Evolutionary conservation across 2,113 vertebrate genomes (phyloP).

Genomic region (Gopherus evgoodei): DNA sequence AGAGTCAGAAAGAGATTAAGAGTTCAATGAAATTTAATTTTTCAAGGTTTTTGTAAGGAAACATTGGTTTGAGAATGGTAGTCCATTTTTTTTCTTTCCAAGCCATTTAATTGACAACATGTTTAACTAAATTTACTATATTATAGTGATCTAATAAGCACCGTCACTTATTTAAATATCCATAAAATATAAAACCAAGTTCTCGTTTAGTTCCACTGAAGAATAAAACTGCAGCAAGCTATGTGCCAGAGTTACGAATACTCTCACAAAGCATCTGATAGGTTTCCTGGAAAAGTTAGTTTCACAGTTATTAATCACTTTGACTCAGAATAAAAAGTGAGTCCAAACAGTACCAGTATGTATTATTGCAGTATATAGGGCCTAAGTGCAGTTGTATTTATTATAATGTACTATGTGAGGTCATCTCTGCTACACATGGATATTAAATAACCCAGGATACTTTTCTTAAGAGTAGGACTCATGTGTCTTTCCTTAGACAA

Average conservation of each 20-base stretch:
- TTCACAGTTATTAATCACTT: neutral
- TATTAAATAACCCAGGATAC: neutral
- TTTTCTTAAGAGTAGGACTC: neutral
- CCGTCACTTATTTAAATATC: conserved; percentile 32
- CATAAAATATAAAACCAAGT: conserved; percentile 4
- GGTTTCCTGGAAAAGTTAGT: neutral
- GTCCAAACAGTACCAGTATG: conserved; percentile 4
- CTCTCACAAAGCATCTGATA: conserved; percentile 1
- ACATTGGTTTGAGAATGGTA: neutral
- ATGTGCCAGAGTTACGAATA: conserved; percentile 24
- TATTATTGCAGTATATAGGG: neutral
- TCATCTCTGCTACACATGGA: neutral
- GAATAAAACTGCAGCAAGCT: neutral
- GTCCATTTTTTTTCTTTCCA: conserved; percentile 29
- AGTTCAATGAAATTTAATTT: conserved; percentile 9
- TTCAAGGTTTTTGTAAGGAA: neutral
- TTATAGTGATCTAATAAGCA: conserved; percentile 25
- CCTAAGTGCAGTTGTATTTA: neutral
- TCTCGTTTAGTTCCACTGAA: neutral
- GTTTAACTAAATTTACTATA: conserved; percentile 31
- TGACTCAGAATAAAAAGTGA: conserved; percentile 7
- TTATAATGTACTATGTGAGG: neutral
- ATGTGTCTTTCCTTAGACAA: neutral
- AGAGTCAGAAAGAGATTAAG: neutral
- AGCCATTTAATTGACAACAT: conserved; percentile 1